A percentile compares a stretch with the other conserved stretches of the same genome.
Conservation (phyloP, 2,797 vertebrate genomes). For the Avahi laniger region DNA sequence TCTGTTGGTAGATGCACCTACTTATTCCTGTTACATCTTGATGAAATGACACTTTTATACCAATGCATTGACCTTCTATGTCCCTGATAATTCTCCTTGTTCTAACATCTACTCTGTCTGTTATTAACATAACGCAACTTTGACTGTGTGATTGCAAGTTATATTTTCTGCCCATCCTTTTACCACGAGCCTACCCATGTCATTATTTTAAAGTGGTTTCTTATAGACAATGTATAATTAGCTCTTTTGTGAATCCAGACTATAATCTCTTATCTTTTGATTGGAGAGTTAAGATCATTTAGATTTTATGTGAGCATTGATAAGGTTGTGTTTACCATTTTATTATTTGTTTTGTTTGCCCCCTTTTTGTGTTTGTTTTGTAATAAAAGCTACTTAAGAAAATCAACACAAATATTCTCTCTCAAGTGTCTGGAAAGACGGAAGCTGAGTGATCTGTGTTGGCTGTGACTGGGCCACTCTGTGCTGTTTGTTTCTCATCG, state of each 20-base stretch:
- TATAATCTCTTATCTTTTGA: neutral
- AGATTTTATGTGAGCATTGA: neutral
- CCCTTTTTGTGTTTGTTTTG: neutral
- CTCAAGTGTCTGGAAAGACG: neutral
- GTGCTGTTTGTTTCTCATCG: fast-evolving
- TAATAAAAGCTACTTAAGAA: neutral
- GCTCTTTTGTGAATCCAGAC: neutral
- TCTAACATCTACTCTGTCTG: neutral
- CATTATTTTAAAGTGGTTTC: neutral
- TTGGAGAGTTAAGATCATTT: neutral
- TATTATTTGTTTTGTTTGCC: neutral
- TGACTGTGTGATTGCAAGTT: neutral
- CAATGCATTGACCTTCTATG: neutral
- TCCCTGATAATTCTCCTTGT: neutral
- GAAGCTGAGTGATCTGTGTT: fast-evolving
- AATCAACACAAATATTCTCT: neutral
- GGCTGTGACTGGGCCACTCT: neutral
- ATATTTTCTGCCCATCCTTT: neutral
- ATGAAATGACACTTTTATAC: neutral
- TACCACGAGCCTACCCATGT: no score
- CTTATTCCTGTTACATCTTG: no score
- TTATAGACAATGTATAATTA: neutral
- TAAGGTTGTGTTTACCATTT: neutral
- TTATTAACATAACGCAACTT: neutral
- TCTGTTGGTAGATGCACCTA: neutral